Conservation (phyloP, 2,113 vertebrate genomes). For the Irena cyanogastra region DNA sequence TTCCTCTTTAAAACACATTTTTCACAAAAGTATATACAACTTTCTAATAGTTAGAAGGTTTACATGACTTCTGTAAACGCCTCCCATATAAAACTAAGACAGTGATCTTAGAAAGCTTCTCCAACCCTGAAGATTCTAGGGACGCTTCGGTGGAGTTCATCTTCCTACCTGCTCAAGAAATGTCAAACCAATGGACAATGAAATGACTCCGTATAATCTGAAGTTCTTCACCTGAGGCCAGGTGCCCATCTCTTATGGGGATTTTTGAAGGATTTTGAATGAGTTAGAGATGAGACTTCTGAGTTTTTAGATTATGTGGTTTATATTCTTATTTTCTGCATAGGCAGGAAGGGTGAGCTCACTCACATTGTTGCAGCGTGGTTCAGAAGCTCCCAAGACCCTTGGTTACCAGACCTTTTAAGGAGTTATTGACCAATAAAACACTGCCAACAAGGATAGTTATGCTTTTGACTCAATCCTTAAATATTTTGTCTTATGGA, state of each 20-base stretch:
- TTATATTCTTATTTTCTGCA: not conserved
- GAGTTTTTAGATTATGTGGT: not conserved
- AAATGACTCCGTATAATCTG: rapidly evolving
- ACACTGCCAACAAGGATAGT: not conserved
- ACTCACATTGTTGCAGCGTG: rapidly evolving
- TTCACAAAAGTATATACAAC: not conserved
- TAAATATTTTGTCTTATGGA: not conserved
- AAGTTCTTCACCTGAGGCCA: not conserved
- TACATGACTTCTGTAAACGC: not conserved
- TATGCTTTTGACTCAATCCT: not conserved
- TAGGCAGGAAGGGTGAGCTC: not conserved
- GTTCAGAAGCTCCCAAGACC: not conserved
- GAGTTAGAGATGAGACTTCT: not conserved
- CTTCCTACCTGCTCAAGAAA: not conserved
- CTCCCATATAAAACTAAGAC: not conserved
- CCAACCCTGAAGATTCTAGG: not conserved
- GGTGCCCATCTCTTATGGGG: not conserved
- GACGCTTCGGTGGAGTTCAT: rapidly evolving
- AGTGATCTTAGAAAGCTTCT: not conserved
- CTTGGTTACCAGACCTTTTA: not conserved
- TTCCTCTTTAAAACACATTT: not conserved
- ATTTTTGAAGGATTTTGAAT: not conserved
- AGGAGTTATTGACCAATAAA: not conserved
- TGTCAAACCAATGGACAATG: rapidly evolving
- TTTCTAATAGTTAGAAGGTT: not conserved